Base-by-base conservation (phyloP, 2,888 invertebrate species). In the Tipula confusa region DNA sequence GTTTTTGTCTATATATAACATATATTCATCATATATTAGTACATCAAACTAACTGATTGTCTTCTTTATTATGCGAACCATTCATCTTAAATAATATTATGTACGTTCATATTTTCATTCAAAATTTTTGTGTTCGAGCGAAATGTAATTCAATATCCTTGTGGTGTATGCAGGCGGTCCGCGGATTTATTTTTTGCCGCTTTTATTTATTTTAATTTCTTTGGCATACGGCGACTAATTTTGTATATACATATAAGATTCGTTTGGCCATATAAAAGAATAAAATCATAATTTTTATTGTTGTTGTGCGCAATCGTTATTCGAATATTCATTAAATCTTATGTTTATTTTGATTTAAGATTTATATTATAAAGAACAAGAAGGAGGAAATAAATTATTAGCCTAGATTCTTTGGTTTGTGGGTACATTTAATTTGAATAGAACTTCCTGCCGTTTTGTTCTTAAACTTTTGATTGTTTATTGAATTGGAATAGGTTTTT, bases 191-290 rank as follows among this genome's bases (percentile, higher is more conserved):
- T 64, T 64, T 43, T 15, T 15, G 64, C 64, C 24, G 9, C 1
- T 64, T 64, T 64, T 64, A 64, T 43, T 43, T 15, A 43, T 64
- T 64, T 64, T 64, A 64, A 64, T 64, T 64, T 64, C 64, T 64
- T 64, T 64, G 64, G 64, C 64, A 64, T 64, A 64, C 64, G 64
- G 64, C 64, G 64, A 64, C 64, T 64, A 64, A 64, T 64, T 64
- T 64, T 64, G 38, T 64, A 0, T 64, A 24, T 24, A 24, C 24
- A 3, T 64, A 24, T 24, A 64, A 64, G 24, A 24, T 64, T 64
- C 64, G 64, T 64, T 64, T 64, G 64, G 38, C 13, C 24, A 7
- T 9, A 64, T 24, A 24, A 15, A 43, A 1, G 38, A 1, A 31
- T 7, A 43, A 5, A 64, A 64, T 33, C 33, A 64, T 13, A 24